These are phyloP conservation scores for Vanessa cardui DNA, from an alignment of 2,888 invertebrate species.

Conservation along the genomic window DNA sequence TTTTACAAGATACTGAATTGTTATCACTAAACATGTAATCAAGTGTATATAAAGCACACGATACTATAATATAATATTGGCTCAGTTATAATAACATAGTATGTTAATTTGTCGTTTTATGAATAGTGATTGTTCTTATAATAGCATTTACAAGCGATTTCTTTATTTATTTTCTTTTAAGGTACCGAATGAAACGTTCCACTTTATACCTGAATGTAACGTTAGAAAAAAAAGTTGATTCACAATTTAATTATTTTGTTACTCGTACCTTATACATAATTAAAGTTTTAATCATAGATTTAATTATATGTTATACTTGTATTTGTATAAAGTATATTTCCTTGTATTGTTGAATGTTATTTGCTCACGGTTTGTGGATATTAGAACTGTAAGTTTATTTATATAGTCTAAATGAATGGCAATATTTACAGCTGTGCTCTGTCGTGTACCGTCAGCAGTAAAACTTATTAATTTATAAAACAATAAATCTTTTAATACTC, in stretches of 20 bases:
- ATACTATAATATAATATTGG: slow-evolving; percentile 1
- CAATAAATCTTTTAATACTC: slow-evolving; percentile 1
- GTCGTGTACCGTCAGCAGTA: slow-evolving; percentile 25
- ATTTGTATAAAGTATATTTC: not conserved
- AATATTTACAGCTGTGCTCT: slow-evolving; percentile 34
- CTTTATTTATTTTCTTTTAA: not conserved
- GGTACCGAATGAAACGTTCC: not conserved
- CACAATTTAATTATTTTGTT: not conserved
- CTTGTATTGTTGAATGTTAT: too few relatives aligned
- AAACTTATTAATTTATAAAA: slow-evolving; percentile 12
- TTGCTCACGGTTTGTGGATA: not conserved
- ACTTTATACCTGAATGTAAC: not conserved
- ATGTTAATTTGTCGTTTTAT: not conserved
- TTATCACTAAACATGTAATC: too few relatives aligned
- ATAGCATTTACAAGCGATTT: not conserved
- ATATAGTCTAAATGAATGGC: slow-evolving; percentile 15
- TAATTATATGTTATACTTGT: not conserved
- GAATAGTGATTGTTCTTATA: slow-evolving; percentile 8
- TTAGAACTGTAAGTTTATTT: not conserved
- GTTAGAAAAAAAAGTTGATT: not conserved
- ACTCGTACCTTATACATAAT: too few relatives aligned
- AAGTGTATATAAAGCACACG: not conserved
- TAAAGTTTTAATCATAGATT: too few relatives aligned
- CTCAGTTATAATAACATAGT: not conserved
- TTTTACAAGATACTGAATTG: not conserved